These are phyloP conservation scores for Formicarius rufipectus DNA, from an alignment of 2,113 vertebrate genomes.

Conservation along the genomic window DNA sequence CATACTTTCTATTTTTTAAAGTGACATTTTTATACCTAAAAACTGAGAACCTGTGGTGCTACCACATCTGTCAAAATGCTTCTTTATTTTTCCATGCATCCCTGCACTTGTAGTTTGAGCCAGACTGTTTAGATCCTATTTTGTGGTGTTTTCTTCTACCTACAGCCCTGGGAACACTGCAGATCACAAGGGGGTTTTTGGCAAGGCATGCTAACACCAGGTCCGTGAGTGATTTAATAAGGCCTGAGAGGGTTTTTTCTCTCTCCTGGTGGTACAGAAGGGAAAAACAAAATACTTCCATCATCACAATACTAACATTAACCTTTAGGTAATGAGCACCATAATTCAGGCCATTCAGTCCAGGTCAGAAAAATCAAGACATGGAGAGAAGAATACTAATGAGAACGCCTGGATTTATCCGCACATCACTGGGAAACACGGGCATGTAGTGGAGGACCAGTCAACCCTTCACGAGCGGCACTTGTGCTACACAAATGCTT, in stretches of 20 bases:
- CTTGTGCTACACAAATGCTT: fast-evolving
- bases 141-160: neutral
- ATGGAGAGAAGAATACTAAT: neutral
- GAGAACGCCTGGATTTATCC: neutral
- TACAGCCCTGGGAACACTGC: fast-evolving
- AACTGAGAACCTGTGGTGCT: neutral
- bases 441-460: neutral
- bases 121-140: neutral
- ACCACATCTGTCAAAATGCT: neutral
- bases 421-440: fast-evolving
- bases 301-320: neutral
- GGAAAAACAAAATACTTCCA: neutral
- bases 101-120: neutral
- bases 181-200: neutral
- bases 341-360: conserved; percentile 3
- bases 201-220: neutral
- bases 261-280: neutral
- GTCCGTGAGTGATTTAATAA: neutral
- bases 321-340: conserved; percentile 36
- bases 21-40: neutral
- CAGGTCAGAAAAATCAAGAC: neutral
- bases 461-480: fast-evolving
- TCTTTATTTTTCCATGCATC: neutral
- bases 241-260: neutral
- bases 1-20: neutral